Evolutionary conservation across 2,113 vertebrate genomes (phyloP), one percentile per base, ranked within the genome.

Genomic region (Onychorhynchus coronatus): DNA sequence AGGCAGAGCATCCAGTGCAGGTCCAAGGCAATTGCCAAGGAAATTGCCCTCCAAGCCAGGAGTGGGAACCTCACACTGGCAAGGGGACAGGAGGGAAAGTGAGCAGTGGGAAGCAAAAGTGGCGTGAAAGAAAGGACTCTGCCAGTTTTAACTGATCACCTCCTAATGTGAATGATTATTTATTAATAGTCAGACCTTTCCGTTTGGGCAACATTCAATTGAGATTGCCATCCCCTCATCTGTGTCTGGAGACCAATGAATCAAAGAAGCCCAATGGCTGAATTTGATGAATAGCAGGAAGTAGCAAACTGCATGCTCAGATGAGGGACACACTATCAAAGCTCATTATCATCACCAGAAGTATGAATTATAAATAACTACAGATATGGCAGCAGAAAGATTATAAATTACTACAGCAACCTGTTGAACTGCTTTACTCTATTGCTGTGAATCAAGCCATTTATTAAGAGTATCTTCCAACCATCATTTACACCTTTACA

Each of bases 291-390:
- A 85, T 30, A 15, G 42, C 70, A 79, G 93, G n/a, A 65, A 66
- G 77, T 7, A 42, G 55, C 75, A 42, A 70, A 63, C 42, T 41
- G 71, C 80, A 27, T 0, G 0, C 80, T 44, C 1, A 0, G 65
- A 21, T 53, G 66, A 68, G 84, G 41, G 41, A 25, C 53, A 30
- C 0, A 0, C 74, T 44, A 3, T 62, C 24, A 47, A 85, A 88
- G 31, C 88, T 88, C 88, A 76, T 96, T 88, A 50, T 42, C 8
- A 3, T 52, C 42, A 35, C 0, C 2, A 88, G 50, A 46, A 74
- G 11, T 55, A 56, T 88, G 67, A 92, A 85, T 91, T 96, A 94
- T 89, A 88, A 87, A 96, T 94, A 82, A 55, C 68, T 59, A 31
- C 37, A 71, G 90, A 74, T 37, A 63, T 1, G 4, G 49, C 53